Base-by-base conservation (phyloP, 2,888 invertebrate genomes). In the Mylabris sibirica region DNA sequence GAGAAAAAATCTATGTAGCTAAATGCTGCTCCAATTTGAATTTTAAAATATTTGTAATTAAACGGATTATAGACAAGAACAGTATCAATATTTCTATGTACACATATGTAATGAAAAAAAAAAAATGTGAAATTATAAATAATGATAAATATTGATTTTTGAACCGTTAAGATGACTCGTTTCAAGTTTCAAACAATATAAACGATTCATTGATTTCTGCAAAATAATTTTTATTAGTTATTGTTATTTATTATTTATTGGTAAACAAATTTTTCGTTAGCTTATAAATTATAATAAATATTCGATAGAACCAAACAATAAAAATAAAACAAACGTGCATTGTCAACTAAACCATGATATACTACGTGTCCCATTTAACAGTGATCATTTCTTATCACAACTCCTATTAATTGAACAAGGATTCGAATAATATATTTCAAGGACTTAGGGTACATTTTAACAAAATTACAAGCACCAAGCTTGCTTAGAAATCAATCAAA, bases 61-160 rank as follows among this genome's bases (percentile, higher is more conserved):
- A 9, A 8, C 9, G 9, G 49, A 20, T 49, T 49, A 3, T 11
- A 49, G 9, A 49, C 9, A 20, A 49, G 2, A 49, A 20, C 17
- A 49, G 20, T 49, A 49, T 20, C 17, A 20, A 9, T 20, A 49
- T 11, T 49, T 9, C 44, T 44, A 44, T 9, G 11, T 49, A 49
- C 1, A 9, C 20, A 49, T 20, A 20, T n/a, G n/a, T n/a, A n/a
- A n/a, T n/a, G 20, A 49, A 49, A 17, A 17, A 9, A 8, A 9
- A 49, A 11, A 49, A 49, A n/a, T n/a, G n/a, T n/a, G n/a, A n/a
- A 17, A 44, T 20, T 49, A 49, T 49, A 49, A 49, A 49, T 49
- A 49, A 44, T 20, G 49, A 49, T 49, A 49, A 49, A 49, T 20
- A 49, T 20, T 20, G 49, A 49, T 49, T 20, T 49, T 49, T 49